These are phyloP conservation scores for Phylloscopus collybita DNA, from an alignment of 2,797 vertebrate species.

Conservation along the genomic window DNA sequence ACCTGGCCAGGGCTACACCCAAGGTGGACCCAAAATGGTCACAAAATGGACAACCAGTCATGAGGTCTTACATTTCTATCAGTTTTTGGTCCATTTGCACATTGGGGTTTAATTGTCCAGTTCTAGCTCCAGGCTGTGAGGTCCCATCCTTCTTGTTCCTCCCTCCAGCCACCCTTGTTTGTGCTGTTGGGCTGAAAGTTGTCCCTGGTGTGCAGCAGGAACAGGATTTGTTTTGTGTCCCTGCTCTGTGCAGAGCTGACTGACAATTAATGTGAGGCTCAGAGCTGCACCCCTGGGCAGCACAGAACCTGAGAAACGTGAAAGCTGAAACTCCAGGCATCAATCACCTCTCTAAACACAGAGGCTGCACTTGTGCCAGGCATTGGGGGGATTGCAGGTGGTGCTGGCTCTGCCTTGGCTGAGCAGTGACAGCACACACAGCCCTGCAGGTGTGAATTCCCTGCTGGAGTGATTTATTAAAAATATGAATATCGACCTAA, in stretches of 20 bases:
- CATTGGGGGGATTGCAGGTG: background rate
- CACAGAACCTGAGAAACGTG: background rate
- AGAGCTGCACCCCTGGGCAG: background rate
- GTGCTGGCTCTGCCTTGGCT: background rate
- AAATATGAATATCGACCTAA: too few relatives aligned
- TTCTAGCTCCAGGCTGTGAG: background rate
- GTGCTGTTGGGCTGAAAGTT: background rate
- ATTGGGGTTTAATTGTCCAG: background rate
- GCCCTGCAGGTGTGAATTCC: background rate
- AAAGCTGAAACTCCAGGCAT: background rate
- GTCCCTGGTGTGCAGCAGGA: background rate
- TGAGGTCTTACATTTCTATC: accelerated
- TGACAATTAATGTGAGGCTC: background rate
- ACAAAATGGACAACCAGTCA: background rate
- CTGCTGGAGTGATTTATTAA: too few relatives aligned
- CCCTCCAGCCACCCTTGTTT: background rate
- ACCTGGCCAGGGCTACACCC: background rate
- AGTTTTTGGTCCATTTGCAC: background rate
- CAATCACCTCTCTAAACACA: background rate
- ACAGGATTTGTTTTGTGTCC: background rate
- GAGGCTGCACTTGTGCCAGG: background rate
- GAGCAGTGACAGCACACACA: background rate
- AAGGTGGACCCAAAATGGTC: background rate
- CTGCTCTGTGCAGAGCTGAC: background rate
- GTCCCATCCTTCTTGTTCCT: background rate